phyloP scores from a whole-genome alignment of 2,113 vertebrate genomes.

The Ammodramus savannarum region DNA sequence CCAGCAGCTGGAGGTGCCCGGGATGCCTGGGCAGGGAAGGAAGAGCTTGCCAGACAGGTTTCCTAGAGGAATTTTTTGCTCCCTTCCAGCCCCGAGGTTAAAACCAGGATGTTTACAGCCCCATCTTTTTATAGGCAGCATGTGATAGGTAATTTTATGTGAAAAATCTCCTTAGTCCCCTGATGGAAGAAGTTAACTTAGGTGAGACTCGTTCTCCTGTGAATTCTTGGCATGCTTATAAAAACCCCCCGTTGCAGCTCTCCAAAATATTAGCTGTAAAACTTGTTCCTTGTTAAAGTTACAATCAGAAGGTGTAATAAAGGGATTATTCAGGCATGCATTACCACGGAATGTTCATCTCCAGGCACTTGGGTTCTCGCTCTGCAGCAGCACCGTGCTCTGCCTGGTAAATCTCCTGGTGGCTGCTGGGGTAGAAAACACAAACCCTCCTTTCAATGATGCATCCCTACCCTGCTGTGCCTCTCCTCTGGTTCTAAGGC shows the following conservation, averaged over 20 bases:
- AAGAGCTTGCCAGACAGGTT: not conserved
- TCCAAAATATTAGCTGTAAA: slow-evolving; percentile 51
- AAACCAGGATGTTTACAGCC: slow-evolving; percentile 15
- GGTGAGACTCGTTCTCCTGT: not conserved
- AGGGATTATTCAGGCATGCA: slow-evolving; percentile 17
- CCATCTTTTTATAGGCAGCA: slow-evolving; percentile 10
- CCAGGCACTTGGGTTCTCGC: not conserved
- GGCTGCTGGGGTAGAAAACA: slow-evolving; percentile 31
- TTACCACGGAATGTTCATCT: not conserved
- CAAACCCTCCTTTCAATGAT: slow-evolving; percentile 47
- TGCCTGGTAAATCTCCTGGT: not conserved
- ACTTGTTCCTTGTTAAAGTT: slow-evolving; percentile 52
- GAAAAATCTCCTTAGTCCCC: slow-evolving; percentile 26
- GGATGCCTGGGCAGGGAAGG: not conserved
- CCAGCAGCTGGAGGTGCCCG: fast-evolving
- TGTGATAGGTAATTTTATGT: slow-evolving; percentile 18
- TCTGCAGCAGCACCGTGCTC: not conserved
- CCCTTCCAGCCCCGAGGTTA: not conserved
- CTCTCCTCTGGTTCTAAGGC: slow-evolving; percentile 52
- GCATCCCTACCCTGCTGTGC: slow-evolving; percentile 11
- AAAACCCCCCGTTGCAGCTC: not conserved
- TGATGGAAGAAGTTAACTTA: slow-evolving; percentile 41
- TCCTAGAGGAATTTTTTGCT: not conserved
- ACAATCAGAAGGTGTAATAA: slow-evolving; percentile 15
- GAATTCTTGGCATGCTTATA: not conserved